phyloP scores from a whole-genome alignment of 2,113 vertebrate genomes.

The Python bivittatus region DNA sequence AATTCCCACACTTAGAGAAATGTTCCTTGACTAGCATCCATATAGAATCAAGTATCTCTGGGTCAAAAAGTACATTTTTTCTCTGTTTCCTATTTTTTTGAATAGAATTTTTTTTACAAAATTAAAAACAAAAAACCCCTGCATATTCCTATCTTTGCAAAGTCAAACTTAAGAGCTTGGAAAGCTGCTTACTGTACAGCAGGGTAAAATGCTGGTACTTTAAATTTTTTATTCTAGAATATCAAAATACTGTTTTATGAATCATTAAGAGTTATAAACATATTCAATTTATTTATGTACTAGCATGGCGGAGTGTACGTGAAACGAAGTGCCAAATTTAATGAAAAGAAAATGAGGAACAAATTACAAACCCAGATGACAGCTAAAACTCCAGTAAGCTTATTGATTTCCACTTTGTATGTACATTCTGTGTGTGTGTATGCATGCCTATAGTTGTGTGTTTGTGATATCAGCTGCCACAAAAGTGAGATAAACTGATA shows the following conservation, averaged over 20 bases:
- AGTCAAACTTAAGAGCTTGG: background rate
- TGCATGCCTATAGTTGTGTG: background rate
- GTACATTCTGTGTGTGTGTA: background rate
- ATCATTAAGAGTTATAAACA: conserved; percentile 36
- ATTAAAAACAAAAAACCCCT: background rate
- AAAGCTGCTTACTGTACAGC: background rate
- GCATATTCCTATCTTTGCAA: background rate
- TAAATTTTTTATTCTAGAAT: background rate
- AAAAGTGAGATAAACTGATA: background rate
- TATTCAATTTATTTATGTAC: conserved; percentile 20
- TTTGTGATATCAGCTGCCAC: background rate
- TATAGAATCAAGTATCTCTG: background rate
- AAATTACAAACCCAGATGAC: conserved; percentile 81
- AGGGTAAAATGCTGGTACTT: background rate
- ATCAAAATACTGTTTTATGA: conserved; percentile 23
- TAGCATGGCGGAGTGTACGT: conserved; percentile 98
- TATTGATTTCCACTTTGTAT: background rate
- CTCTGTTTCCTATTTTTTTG: background rate
- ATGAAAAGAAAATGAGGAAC: conserved; percentile 84
- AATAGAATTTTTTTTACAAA: background rate
- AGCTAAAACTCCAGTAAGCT: conserved; percentile 83
- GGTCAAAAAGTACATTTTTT: background rate
- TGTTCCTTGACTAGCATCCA: background rate
- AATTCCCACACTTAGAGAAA: background rate
- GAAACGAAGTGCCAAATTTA: conserved; percentile 91